Evolutionary conservation across 1,140 invertebrate species (phyloP).

Genomic region (Eupeodes corollae): DNA sequence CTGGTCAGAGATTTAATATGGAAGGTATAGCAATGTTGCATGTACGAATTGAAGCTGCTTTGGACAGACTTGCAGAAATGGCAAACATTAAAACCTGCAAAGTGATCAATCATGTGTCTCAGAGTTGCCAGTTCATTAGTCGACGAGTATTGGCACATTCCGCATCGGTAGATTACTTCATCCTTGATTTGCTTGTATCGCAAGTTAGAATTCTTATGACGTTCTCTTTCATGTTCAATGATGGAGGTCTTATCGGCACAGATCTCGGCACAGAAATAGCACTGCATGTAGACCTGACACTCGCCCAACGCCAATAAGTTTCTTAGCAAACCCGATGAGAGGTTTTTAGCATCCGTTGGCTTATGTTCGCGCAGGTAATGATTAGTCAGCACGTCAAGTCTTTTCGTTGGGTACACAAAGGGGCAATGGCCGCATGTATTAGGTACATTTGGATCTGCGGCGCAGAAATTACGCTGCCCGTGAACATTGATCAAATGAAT

Average conservation of each 20-base stretch:
- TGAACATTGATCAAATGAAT: constrained; percentile 3
- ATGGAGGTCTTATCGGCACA: constrained; percentile 1
- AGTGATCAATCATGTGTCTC: constrained; percentile 11
- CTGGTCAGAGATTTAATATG: constrained; percentile 2
- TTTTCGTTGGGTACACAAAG: background rate
- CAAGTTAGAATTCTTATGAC: constrained; percentile 1
- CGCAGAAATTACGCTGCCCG: constrained; percentile 1
- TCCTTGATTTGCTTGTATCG: constrained; percentile 1
- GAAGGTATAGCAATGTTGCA: constrained; percentile 8
- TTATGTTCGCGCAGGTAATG: constrained; percentile 1
- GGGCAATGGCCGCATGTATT: constrained; percentile 9
- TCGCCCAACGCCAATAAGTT: constrained; percentile 1
- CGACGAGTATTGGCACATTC: background rate
- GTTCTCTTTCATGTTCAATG: background rate
- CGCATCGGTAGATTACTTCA: constrained; percentile 5
- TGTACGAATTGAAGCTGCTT: constrained; percentile 3
- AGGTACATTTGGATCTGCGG: constrained; percentile 1
- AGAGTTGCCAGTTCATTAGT: constrained; percentile 3
- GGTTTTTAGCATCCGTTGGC: constrained; percentile 3
- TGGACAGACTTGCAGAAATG: constrained; percentile 2
- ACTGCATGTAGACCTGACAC: constrained; percentile 3
- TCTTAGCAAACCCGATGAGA: background rate
- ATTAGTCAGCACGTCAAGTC: background rate
- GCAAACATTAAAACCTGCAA: constrained; percentile 6
- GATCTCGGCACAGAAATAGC: constrained; percentile 4